Percentiles rank a stretch among this genome's conserved stretches.
Evolutionary conservation across 2,888 invertebrate genomes (phyloP).

Genomic region (Nasonovia ribisnigri): DNA sequence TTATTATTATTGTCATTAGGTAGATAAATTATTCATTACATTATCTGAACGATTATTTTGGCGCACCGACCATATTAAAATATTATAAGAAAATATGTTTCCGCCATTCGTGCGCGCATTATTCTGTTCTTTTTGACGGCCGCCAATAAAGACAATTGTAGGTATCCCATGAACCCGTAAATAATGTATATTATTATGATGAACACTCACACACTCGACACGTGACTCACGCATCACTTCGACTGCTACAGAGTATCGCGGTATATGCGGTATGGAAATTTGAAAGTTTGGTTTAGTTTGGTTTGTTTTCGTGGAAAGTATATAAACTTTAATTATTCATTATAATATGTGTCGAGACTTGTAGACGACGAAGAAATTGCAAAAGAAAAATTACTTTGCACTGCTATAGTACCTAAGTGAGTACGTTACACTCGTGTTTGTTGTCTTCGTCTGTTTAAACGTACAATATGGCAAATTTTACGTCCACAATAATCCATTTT

Average conservation of each 20-base stretch:
- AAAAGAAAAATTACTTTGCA: neutral
- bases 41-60: neutral
- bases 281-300: neutral
- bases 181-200: neutral
- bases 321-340: neutral
- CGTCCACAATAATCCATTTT: too few relatives aligned
- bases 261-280: neutral
- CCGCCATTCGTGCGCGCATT: neutral
- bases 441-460: too few relatives aligned
- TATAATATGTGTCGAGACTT: neutral
- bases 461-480: too few relatives aligned
- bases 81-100: neutral
- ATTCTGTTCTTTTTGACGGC: neutral
- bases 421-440: too few relatives aligned
- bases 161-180: neutral
- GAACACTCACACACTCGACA: neutral
- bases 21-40: neutral
- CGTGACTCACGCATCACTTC: neutral
- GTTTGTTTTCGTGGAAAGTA: neutral
- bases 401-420: neutral
- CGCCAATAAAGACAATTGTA: neutral
- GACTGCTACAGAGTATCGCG: neutral
- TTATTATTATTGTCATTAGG: too few relatives aligned
- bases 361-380: neutral
- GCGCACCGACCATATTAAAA: neutral